Evolutionary conservation across 2,888 invertebrate genomes (phyloP).

Genomic region (Epiblema foenella): DNA sequence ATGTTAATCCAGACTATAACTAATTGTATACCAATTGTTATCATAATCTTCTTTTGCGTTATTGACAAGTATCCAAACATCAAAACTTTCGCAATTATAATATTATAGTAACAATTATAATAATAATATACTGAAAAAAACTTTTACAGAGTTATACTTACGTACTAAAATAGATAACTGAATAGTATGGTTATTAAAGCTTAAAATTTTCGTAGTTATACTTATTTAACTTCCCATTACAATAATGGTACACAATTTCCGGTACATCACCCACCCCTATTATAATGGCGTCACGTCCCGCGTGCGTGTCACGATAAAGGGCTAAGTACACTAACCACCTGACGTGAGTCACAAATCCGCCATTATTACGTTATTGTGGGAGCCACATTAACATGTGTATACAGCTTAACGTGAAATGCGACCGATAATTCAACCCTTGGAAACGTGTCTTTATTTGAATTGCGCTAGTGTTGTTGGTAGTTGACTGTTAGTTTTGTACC

Average conservation of each 20-base stretch:
- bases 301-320: constrained; percentile 84
- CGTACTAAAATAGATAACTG: too few relatives aligned
- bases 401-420: constrained; percentile 84
- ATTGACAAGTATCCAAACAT: too few relatives aligned
- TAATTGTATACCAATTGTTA: too few relatives aligned
- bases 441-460: constrained; percentile 39
- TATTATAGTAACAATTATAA: too few relatives aligned
- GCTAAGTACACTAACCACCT: constrained; percentile 84
- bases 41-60: too few relatives aligned
- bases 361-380: constrained; percentile 85
- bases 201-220: too few relatives aligned
- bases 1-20: too few relatives aligned
- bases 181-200: too few relatives aligned
- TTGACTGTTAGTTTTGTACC: constrained; percentile 11
- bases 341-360: constrained; percentile 84
- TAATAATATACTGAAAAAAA: too few relatives aligned
- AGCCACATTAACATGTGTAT: constrained; percentile 79
- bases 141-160: too few relatives aligned
- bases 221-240: too few relatives aligned
- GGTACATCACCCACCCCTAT: constrained; percentile 63
- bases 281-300: constrained; percentile 83
- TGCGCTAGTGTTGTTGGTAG: background rate
- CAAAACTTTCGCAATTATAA: too few relatives aligned
- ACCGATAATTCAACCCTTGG: constrained; percentile 71
- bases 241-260: constrained; percentile 1